A percentile compares a stretch with the other conserved stretches of the same genome.
phyloP scores from a whole-genome alignment of 2,113 vertebrate species.

The Eira barbara region DNA sequence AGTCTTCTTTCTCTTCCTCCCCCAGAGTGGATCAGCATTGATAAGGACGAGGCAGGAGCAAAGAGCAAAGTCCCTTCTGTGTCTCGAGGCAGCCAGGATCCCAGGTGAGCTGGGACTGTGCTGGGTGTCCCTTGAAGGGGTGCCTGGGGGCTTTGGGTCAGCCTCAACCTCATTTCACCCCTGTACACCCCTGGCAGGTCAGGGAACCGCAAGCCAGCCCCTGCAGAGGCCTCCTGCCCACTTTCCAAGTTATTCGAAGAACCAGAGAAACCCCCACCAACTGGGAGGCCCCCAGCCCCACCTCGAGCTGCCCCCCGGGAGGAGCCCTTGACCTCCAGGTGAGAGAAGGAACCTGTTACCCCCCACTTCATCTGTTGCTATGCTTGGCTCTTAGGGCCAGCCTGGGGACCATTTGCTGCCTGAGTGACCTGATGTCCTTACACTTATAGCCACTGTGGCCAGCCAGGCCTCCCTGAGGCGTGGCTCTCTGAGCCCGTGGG shows the following conservation, averaged over 20 bases:
- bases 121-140: background rate
- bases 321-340: constrained; percentile 86
- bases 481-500: constrained; percentile 23
- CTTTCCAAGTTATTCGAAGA: constrained; percentile 90
- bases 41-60: constrained; percentile 92
- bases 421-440: background rate
- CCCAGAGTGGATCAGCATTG: constrained; percentile 97
- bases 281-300: constrained; percentile 75
- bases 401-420: background rate
- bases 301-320: constrained; percentile 81
- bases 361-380: background rate
- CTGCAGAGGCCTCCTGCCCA: constrained; percentile 24
- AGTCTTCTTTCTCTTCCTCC: background rate
- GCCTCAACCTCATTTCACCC: background rate
- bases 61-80: constrained; percentile 86
- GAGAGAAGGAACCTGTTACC: constrained; percentile 9
- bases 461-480: background rate
- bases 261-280: constrained; percentile 82
- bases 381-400: background rate
- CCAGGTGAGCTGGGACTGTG: constrained; percentile 61
- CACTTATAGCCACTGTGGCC: background rate
- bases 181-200: constrained; percentile 78
- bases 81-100: constrained; percentile 87
- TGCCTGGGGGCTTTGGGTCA: background rate
- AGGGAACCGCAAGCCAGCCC: constrained; percentile 81